Evolutionary conservation across 2,113 vertebrate genomes (phyloP), one percentile per base, ranked within the genome.

Genomic region (Pipa parva): DNA sequence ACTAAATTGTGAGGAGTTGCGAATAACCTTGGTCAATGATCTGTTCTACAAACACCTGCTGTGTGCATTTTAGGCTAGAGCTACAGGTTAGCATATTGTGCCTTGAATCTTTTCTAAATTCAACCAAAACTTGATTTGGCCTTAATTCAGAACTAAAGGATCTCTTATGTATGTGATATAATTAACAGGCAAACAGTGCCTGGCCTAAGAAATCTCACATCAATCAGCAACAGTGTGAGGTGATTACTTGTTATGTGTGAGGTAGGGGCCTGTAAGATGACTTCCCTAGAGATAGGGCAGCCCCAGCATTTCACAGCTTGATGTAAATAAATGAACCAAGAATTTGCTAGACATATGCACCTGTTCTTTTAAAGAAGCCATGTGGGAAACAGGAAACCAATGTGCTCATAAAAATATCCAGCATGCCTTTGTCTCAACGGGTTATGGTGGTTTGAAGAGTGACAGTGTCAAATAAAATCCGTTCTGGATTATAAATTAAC

Each of bases 251-350:
- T 39, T 42, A 52, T 36, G 48, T 70, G 57, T 61, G 57, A 61
- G 57, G 66, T n/a, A 49, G 36, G 24, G 51, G 31, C 66, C 33
- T 36, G 1, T 24, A 26, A 29, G 66, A 70, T 42, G 20, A 25
- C 31, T 42, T 54, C 65, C 49, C 58, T 13, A 29, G 58, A 61
- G 66, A 36, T 26, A 10, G 21, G 57, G 5, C 33, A 68, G 56
- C 36, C 48, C 57, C 59, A 70, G n/a, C 48, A 61, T 60, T 70
- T 70, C 66, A 70, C 66, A 70, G 57, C 58, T 28, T 61, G 48
- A 45, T 58, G 60, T 54, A 26, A 70, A 49, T 51, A 70, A 70
- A 70, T 59, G 66, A 70, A 61, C 39, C 66, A 54, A 39, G 58
- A 59, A 61, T 42, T 61, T 52, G 66, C 45, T 70, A 70, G 58